These are phyloP conservation scores for Cantharis rustica DNA, from an alignment of 2,888 invertebrate species.

Conservation along the genomic window DNA sequence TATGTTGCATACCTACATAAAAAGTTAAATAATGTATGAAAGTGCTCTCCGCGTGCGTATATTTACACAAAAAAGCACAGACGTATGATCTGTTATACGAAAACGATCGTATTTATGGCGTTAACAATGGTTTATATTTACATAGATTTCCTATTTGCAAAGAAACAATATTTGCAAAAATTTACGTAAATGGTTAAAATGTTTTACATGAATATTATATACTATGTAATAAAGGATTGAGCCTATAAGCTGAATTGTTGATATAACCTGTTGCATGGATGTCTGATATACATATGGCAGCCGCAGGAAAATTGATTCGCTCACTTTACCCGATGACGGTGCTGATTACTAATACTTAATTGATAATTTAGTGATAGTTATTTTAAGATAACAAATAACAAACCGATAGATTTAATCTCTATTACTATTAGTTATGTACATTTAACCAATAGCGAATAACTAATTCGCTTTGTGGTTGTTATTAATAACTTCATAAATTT, in stretches of 20 bases:
- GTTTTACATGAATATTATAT: background rate
- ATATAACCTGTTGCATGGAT: conserved; percentile 37
- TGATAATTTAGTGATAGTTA: conserved; percentile 24
- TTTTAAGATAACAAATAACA: conserved; percentile 15
- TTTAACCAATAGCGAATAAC: conserved; percentile 4
- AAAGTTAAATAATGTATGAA: conserved; percentile 1
- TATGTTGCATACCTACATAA: background rate
- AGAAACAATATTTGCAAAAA: conserved; percentile 37
- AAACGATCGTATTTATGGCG: conserved; percentile 11
- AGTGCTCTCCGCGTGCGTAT: background rate
- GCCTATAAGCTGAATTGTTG: conserved; percentile 33
- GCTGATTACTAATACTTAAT: conserved; percentile 27
- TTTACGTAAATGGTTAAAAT: conserved; percentile 19
- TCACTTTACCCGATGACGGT: conserved; percentile 27
- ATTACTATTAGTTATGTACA: background rate
- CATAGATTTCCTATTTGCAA: conserved; percentile 34
- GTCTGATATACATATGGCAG: conserved; percentile 27
- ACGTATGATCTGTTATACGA: conserved; percentile 21
- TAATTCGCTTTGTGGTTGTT: background rate
- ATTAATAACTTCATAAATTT: background rate
- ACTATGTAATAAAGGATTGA: conserved; percentile 18
- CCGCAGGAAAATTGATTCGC: conserved; percentile 28
- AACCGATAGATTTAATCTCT: background rate
- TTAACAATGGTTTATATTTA: conserved; percentile 28
- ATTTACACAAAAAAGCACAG: background rate